Conservation (phyloP, 1,140 invertebrate genomes). For the Helicoverpa armigera region DNA sequence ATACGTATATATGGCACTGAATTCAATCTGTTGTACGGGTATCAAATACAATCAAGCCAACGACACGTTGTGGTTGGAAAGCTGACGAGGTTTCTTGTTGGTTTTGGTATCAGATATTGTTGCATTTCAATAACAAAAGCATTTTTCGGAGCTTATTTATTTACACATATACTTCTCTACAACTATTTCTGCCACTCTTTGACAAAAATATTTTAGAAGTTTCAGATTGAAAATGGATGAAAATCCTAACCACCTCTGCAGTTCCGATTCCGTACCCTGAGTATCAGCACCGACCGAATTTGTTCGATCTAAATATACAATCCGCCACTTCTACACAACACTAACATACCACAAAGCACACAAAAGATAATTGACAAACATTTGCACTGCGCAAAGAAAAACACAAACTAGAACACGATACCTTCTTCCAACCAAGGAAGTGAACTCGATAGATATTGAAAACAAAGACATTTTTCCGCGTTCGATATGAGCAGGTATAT, state of each 20-base stretch:
- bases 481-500: slow-evolving; percentile 42
- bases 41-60: slow-evolving; percentile 45
- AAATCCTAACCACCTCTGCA: too few species aligned
- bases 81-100: slow-evolving; percentile 31
- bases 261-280: too few species aligned
- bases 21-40: slow-evolving; percentile 47
- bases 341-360: not conserved
- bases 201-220: not conserved
- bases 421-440: slow-evolving; percentile 29
- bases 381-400: slow-evolving; percentile 8
- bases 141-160: not conserved
- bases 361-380: slow-evolving; percentile 5
- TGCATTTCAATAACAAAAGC: not conserved
- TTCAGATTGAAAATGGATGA: too few species aligned
- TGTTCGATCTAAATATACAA: too few species aligned
- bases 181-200: too few species aligned
- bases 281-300: too few species aligned
- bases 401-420: slow-evolving; percentile 22
- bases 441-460: slow-evolving; percentile 48
- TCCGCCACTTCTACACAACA: too few species aligned
- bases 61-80: slow-evolving; percentile 42
- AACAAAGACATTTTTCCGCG: slow-evolving; percentile 51
- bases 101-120: not conserved
- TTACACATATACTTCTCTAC: too few species aligned
- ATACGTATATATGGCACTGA: slow-evolving; percentile 50